These are phyloP conservation scores for Leptinotarsa lineolata DNA, from an alignment of 1,140 invertebrate species.

Conservation along the genomic window DNA sequence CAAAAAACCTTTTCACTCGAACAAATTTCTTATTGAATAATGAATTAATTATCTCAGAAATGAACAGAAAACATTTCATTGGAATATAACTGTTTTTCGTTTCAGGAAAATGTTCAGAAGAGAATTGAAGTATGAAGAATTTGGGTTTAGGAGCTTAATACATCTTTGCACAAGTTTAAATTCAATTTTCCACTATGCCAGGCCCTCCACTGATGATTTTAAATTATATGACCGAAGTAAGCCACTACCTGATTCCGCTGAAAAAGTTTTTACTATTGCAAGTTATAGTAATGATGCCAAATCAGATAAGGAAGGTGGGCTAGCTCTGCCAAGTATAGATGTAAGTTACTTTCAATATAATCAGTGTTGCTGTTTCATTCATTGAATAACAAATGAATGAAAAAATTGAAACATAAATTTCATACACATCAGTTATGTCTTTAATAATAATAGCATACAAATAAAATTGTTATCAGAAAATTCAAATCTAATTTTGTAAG, in stretches of 20 bases:
- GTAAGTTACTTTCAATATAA: not conserved
- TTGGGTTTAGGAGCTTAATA: slow-evolving; percentile 34
- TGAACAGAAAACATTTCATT: not conserved
- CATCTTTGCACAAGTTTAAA: slow-evolving; percentile 34
- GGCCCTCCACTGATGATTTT: slow-evolving; percentile 35
- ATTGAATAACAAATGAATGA: no score
- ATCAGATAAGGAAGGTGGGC: not conserved
- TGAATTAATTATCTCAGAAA: not conserved
- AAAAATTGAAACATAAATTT: no score
- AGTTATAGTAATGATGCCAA: slow-evolving; percentile 22
- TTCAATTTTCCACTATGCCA: slow-evolving; percentile 35
- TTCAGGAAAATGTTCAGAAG: slow-evolving; percentile 32
- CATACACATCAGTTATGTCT: no score
- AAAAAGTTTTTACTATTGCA: slow-evolving; percentile 35
- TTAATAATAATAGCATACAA: no score
- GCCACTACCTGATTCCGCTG: slow-evolving; percentile 28
- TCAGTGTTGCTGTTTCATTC: no score
- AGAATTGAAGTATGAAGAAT: slow-evolving; percentile 25
- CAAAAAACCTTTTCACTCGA: no score
- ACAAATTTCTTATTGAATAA: no score
- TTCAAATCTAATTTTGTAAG: no score
- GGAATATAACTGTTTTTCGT: slow-evolving; percentile 14
- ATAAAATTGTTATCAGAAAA: no score
- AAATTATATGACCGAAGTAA: slow-evolving; percentile 36
- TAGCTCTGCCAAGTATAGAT: slow-evolving; percentile 9